phyloP scores from a whole-genome alignment of 1,140 invertebrate genomes.

The Cotesia typhae region DNA sequence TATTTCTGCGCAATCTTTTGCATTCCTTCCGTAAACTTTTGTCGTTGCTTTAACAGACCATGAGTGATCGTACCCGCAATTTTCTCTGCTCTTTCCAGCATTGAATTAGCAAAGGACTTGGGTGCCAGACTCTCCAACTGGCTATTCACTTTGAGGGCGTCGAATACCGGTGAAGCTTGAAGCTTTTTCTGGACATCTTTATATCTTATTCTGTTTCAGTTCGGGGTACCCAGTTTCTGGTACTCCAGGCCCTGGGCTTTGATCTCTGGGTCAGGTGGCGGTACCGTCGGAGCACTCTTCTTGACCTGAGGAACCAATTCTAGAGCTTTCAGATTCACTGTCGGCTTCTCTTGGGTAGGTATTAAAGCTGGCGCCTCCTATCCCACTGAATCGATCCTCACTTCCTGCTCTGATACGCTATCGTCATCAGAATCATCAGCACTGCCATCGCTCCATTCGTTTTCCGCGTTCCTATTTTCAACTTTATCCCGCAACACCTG shows the following conservation, averaged over 20 bases:
- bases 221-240: conserved; percentile 29
- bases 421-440: conserved; percentile 15
- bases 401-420: neutral
- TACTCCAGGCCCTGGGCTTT: conserved; percentile 37
- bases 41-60: conserved; percentile 30
- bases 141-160: conserved; percentile 31
- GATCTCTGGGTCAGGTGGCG: conserved; percentile 36
- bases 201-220: conserved; percentile 46
- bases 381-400: neutral
- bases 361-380: neutral
- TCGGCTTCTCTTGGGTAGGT: neutral
- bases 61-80: conserved; percentile 29
- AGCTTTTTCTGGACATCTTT: conserved; percentile 44
- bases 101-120: conserved; percentile 13
- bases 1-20: neutral
- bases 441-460: neutral
- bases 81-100: conserved; percentile 10
- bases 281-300: conserved; percentile 39
- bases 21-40: conserved; percentile 20
- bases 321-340: conserved; percentile 6
- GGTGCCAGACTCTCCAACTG: conserved; percentile 8
- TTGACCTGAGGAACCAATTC: conserved; percentile 36
- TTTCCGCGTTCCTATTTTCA: neutral
- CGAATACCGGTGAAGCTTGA: conserved; percentile 43
- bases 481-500: neutral